A percentile compares a stretch with the other conserved stretches of the same genome.
Evolutionary conservation across 2,113 vertebrate species (phyloP).

Genomic region (Brienomyrus longianalis): DNA sequence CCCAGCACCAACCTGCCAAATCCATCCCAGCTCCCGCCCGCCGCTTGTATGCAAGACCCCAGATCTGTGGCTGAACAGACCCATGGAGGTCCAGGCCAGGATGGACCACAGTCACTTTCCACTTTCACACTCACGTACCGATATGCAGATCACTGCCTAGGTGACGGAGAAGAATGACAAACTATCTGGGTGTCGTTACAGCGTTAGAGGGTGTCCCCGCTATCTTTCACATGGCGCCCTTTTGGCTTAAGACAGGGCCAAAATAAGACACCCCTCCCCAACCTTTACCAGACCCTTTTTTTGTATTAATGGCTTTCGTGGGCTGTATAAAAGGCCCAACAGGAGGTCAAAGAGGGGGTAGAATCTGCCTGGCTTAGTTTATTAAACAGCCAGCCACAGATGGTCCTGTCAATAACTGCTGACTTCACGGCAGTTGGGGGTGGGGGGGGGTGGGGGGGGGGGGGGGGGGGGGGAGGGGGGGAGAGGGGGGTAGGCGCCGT

Average conservation of each 20-base stretch:
- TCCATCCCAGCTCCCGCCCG: neutral
- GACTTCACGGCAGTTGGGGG: neutral
- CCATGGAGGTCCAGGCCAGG: neutral
- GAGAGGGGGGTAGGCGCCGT: no score
- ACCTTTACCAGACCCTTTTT: neutral
- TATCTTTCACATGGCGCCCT: neutral
- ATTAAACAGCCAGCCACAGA: slow-evolving; percentile 60
- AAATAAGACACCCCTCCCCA: neutral
- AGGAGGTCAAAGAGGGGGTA: slow-evolving; percentile 34
- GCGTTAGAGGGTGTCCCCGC: slow-evolving; percentile 19
- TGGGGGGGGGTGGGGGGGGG: neutral
- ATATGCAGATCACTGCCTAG: neutral
- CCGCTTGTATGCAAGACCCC: neutral
- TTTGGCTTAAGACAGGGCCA: slow-evolving; percentile 7
- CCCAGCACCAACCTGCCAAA: neutral
- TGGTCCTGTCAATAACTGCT: slow-evolving; percentile 56
- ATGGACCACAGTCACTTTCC: neutral
- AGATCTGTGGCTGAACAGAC: neutral
- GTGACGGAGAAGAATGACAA: neutral
- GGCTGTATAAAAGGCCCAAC: slow-evolving; percentile 49
- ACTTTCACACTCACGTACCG: neutral
- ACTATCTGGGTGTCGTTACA: slow-evolving; percentile 16
- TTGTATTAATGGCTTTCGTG: slow-evolving; percentile 41
- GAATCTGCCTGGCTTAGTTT: slow-evolving; percentile 43
- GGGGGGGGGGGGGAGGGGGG: neutral